Percentiles rank a stretch among this genome's conserved stretches.
phyloP scores from a whole-genome alignment of 2,113 vertebrate genomes.

The Crotalus horridus region DNA sequence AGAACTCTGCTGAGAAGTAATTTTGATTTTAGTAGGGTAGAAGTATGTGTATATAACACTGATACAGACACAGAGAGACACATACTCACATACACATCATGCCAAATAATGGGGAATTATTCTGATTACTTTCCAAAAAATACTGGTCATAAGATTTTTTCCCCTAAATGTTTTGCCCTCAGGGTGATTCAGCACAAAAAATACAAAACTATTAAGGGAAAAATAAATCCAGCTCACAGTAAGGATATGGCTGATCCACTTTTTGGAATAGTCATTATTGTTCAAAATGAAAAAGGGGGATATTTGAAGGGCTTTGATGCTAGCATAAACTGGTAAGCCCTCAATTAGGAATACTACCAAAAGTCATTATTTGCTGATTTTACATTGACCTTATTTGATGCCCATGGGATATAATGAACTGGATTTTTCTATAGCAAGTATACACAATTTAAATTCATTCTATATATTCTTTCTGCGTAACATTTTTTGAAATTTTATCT shows the following conservation, averaged over 20 bases:
- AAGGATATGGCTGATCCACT: not conserved
- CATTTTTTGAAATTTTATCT: not conserved
- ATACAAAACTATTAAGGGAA: not conserved
- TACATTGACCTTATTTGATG: conserved; percentile 37
- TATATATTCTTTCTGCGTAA: conserved; percentile 9
- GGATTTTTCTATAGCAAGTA: conserved; percentile 33
- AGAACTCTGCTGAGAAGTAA: not conserved
- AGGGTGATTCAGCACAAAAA: not conserved
- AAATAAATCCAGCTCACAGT: not conserved
- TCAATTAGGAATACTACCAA: conserved; percentile 44
- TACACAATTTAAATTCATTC: conserved; percentile 3
- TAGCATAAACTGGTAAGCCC: conserved; percentile 32
- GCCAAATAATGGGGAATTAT: not conserved
- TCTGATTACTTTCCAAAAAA: not conserved
- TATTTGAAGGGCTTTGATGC: conserved; percentile 29
- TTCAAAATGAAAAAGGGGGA: conserved; percentile 17
- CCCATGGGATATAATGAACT: conserved; percentile 34
- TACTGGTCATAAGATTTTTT: not conserved
- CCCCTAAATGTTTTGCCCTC: not conserved
- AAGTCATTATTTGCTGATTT: conserved; percentile 21
- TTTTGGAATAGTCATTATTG: conserved; percentile 18
- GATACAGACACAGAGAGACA: not conserved
- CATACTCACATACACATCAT: not conserved
- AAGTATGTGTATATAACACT: not conserved
- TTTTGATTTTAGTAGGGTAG: not conserved